A percentile compares a stretch with the other conserved stretches of the same genome.
phyloP scores from a whole-genome alignment of 2,797 vertebrate genomes.

The Urocyon cinereoargenteus region DNA sequence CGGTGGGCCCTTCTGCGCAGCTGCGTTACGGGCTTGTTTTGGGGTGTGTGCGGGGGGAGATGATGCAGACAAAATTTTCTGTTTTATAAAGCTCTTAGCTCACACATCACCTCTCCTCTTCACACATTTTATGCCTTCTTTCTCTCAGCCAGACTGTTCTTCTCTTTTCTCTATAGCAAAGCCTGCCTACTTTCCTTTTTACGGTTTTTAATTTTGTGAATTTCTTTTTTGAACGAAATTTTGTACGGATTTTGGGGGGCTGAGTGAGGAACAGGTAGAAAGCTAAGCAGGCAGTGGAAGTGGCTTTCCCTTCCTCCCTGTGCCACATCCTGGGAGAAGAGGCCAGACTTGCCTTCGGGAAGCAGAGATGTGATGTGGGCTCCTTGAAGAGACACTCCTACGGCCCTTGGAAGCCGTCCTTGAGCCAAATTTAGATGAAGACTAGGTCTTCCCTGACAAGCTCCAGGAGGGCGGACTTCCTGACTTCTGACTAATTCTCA shows the following conservation, averaged over 20 bases:
- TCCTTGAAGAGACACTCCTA: not conserved
- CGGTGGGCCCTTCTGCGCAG: not conserved
- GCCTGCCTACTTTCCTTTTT: conserved; percentile 34
- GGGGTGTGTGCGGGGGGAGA: conserved; percentile 44
- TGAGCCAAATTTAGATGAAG: conserved; percentile 43
- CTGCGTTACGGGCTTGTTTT: conserved; percentile 20
- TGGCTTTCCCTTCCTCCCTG: not conserved
- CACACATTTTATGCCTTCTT: conserved; percentile 47
- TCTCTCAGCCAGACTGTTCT: conserved; percentile 53
- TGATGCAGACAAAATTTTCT: conserved; percentile 49
- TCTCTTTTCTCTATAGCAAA: conserved; percentile 49
- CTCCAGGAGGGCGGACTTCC: not conserved
- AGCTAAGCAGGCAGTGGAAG: conserved; percentile 8
- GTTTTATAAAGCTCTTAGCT: conserved; percentile 51
- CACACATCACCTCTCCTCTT: not conserved
- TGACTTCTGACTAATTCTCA: conserved; percentile 13
- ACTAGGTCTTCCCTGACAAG: not conserved
- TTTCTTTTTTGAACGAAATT: conserved; percentile 63
- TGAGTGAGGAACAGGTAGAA: conserved; percentile 18
- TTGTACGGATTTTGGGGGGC: not conserved
- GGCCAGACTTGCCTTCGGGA: not conserved
- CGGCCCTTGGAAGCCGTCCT: not conserved
- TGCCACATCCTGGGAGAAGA: not conserved
- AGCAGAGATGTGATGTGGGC: not conserved
- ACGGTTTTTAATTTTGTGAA: conserved; percentile 51